These are phyloP conservation scores for Lysandra coridon DNA, from an alignment of 2,888 invertebrate genomes.

Conservation along the genomic window DNA sequence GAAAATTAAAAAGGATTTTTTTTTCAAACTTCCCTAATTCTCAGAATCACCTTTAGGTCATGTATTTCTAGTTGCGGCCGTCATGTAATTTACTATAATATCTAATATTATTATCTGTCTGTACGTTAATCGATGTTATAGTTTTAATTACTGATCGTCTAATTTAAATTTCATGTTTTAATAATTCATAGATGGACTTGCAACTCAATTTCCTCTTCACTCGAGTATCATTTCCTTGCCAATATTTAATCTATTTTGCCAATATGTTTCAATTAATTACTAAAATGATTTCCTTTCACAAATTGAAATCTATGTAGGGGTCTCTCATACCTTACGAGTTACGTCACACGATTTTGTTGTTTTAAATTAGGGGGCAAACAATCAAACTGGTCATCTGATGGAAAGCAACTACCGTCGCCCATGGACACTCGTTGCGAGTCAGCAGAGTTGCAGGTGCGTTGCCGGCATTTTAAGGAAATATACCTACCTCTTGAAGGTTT, in stretches of 20 bases:
- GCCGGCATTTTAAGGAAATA: no score
- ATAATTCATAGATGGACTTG: neutral
- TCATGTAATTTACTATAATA: no score
- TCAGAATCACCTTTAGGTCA: no score
- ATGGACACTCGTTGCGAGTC: no score
- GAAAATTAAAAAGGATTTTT: constrained; percentile 22
- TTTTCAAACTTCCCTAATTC: constrained; percentile 28
- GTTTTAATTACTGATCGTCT: neutral
- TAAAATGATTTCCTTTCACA: neutral
- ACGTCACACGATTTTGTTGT: neutral
- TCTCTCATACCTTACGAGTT: neutral
- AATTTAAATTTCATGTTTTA: neutral
- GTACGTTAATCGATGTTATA: neutral
- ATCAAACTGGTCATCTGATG: no score
- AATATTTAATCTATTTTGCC: neutral
- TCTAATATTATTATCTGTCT: no score
- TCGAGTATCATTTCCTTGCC: constrained; percentile 7
- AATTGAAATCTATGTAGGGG: neutral
- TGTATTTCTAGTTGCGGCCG: no score
- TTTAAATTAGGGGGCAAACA: no score
- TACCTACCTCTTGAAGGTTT: no score
- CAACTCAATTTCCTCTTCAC: neutral
- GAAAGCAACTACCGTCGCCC: no score
- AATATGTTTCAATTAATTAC: neutral
- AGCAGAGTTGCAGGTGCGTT: no score